Percentiles rank a stretch among this genome's conserved stretches.
Evolutionary conservation across 2,797 vertebrate species (phyloP).

Genomic region (Spea hammondii): DNA sequence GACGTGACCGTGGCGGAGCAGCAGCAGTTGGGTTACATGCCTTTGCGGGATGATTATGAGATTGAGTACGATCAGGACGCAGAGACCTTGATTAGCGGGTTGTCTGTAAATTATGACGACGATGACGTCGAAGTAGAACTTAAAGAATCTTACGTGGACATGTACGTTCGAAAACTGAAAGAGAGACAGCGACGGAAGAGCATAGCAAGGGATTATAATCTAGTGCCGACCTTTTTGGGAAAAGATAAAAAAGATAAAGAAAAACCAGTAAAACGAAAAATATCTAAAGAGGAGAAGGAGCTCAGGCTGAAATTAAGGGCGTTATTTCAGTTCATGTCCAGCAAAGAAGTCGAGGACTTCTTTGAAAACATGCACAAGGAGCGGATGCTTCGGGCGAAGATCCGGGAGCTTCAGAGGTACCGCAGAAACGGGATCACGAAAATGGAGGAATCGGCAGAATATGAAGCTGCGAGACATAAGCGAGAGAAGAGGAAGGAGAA

Average conservation of each 20-base stretch:
- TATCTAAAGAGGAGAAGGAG: conserved; percentile 94
- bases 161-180: conserved; percentile 92
- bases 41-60: conserved; percentile 94
- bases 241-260: conserved; percentile 89
- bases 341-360: conserved; percentile 91
- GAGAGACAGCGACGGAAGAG: conserved; percentile 93
- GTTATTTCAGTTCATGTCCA: conserved; percentile 95
- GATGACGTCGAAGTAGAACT: conserved; percentile 96
- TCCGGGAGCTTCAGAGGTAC: conserved; percentile 92
- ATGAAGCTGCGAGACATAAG: conserved; percentile 91
- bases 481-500: conserved; percentile 93
- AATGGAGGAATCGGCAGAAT: conserved; percentile 90
- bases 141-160: conserved; percentile 94
- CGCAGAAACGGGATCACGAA: conserved; percentile 90
- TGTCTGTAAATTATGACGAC: conserved; percentile 95
- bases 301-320: conserved; percentile 82
- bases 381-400: conserved; percentile 84
- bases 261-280: conserved; percentile 79
- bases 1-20: conserved; percentile 89
- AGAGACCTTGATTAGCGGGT: conserved; percentile 91
- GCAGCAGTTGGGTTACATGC: conserved; percentile 98
- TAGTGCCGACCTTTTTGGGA: conserved; percentile 89
- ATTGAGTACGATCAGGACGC: conserved; percentile 95
- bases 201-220: conserved; percentile 90
- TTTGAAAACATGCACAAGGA: conserved; percentile 97